phyloP scores from a whole-genome alignment of 2,113 vertebrate species.

The Brachyhypopomus occidentalis region DNA sequence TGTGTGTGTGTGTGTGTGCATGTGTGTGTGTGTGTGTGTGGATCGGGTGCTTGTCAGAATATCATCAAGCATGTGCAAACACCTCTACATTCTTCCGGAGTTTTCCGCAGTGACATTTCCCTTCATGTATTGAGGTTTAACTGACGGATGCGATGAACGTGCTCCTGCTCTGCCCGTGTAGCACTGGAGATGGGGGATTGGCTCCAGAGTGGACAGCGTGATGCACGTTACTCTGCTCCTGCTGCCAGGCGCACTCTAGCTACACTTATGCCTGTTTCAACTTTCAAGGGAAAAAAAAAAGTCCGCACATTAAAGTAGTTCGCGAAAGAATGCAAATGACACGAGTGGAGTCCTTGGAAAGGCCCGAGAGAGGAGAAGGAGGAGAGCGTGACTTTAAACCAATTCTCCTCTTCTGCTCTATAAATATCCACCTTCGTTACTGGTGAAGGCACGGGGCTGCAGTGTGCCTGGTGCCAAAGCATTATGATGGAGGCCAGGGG shows the following conservation, averaged over 20 bases:
- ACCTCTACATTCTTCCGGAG: background rate
- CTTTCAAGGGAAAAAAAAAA: background rate
- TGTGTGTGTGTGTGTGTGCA: no score
- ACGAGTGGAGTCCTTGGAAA: constrained; percentile 22
- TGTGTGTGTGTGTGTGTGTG: constrained; percentile 11
- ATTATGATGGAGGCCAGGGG: constrained; percentile 35
- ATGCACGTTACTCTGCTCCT: background rate
- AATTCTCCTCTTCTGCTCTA: constrained; percentile 42
- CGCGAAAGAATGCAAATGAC: constrained; percentile 17
- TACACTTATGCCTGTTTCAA: background rate
- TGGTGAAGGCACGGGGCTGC: constrained; percentile 25
- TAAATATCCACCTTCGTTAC: constrained; percentile 39
- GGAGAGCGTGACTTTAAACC: constrained; percentile 28
- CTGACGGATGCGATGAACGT: no score
- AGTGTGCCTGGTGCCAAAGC: constrained; percentile 12
- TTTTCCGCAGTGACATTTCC: no score
- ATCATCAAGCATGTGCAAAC: constrained; percentile 8
- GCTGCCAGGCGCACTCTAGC: background rate
- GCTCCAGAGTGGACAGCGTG: no score
- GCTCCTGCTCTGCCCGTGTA: no score
- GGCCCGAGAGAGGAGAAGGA: constrained; percentile 26
- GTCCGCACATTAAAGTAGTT: constrained; percentile 16
- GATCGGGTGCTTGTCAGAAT: background rate
- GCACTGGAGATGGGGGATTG: no score
- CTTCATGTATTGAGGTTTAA: no score